These are phyloP conservation scores for Protomyctophum bolini DNA, from an alignment of 2,113 vertebrate genomes.

Conservation along the genomic window DNA sequence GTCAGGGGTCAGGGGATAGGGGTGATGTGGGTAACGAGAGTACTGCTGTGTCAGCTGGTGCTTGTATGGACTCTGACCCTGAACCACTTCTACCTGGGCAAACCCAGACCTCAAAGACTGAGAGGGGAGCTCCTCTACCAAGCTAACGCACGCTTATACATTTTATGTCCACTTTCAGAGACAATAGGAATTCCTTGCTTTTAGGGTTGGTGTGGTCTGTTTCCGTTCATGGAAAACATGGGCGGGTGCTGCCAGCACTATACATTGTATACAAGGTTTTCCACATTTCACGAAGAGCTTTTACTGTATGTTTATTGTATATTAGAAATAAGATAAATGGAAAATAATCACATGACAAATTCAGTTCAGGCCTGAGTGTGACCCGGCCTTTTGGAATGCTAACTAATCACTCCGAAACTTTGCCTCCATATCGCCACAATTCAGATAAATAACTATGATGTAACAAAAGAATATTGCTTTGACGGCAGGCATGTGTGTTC, in stretches of 20 bases:
- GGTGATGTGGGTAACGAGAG: conserved; percentile 45
- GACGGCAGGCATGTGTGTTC: neutral
- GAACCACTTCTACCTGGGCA: conserved; percentile 43
- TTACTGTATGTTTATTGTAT: too few species aligned
- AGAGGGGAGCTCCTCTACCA: conserved; percentile 24
- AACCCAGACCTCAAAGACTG: conserved; percentile 49
- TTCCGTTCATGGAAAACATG: too few species aligned
- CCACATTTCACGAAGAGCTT: too few species aligned
- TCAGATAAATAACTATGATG: too few species aligned
- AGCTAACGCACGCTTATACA: conserved; percentile 26
- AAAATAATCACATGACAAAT: too few species aligned
- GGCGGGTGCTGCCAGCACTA: too few species aligned
- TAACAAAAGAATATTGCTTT: neutral
- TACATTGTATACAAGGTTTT: too few species aligned
- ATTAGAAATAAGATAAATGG: too few species aligned
- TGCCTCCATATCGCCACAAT: neutral
- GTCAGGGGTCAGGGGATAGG: conserved; percentile 36
- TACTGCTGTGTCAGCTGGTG: conserved; percentile 53
- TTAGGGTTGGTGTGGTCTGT: too few species aligned
- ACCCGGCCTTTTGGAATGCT: too few species aligned
- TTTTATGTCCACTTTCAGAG: neutral
- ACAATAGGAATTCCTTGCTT: neutral
- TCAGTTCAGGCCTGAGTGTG: too few species aligned
- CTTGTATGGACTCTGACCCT: conserved; percentile 50
- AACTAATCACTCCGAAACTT: neutral